These are phyloP conservation scores for Platanista minor DNA, from an alignment of 2,113 vertebrate species.

Conservation along the genomic window DNA sequence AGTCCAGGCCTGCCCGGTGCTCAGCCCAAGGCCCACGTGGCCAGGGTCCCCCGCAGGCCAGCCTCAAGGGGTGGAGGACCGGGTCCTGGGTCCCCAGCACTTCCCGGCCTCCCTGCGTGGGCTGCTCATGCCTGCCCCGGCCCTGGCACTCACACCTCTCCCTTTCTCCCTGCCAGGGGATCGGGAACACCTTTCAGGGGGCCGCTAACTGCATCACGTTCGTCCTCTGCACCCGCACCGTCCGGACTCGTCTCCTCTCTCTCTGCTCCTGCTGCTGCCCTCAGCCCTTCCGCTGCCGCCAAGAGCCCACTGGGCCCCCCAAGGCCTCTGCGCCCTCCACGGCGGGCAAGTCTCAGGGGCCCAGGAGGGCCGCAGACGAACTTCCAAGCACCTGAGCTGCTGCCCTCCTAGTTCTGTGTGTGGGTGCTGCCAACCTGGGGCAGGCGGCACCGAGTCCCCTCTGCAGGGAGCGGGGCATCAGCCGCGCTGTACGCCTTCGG, in stretches of 20 bases:
- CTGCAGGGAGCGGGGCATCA: fast-evolving
- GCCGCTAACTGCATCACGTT: slow-evolving; percentile 97
- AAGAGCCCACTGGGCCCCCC: not conserved
- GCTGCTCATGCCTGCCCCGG: not conserved
- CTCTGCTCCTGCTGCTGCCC: slow-evolving; percentile 59
- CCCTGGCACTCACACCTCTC: not conserved
- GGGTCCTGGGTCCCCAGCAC: not conserved
- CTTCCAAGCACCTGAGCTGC: slow-evolving; percentile 68
- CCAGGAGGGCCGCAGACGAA: not conserved
- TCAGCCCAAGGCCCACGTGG: not conserved
- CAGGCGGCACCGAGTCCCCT: not conserved
- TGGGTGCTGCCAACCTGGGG: not conserved
- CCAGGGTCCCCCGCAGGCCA: not conserved
- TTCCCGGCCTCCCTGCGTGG: fast-evolving
- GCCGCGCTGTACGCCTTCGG: fast-evolving
- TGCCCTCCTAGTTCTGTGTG: fast-evolving
- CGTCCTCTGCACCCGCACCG: slow-evolving; percentile 85
- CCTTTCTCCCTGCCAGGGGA: slow-evolving; percentile 81
- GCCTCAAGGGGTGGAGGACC: not conserved
- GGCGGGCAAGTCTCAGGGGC: not conserved
- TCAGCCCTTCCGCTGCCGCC: fast-evolving
- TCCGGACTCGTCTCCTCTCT: slow-evolving; percentile 83
- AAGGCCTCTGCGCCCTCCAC: not conserved
- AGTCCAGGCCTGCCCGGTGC: not conserved
- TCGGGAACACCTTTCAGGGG: slow-evolving; percentile 97